Evolutionary conservation across 2,797 vertebrate genomes (phyloP).

Genomic region (Diceros bicornis): DNA sequence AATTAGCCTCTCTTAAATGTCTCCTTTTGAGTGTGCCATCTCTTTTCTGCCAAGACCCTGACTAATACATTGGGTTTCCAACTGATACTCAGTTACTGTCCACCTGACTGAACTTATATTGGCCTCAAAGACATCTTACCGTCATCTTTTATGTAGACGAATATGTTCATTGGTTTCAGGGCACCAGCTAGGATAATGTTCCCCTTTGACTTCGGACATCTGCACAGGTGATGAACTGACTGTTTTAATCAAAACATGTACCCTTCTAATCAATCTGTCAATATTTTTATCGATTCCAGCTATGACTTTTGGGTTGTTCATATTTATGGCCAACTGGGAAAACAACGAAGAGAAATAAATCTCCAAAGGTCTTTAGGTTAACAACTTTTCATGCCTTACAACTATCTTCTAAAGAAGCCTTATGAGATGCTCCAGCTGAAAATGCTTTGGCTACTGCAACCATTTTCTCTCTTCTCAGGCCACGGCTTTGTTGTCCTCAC

Average conservation of each 20-base stretch:
- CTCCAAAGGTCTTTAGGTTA: neutral
- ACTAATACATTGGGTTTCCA: neutral
- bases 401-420: conserved; percentile 19
- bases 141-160: neutral
- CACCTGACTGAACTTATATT: neutral
- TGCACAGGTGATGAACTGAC: neutral
- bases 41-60: neutral
- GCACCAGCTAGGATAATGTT: neutral
- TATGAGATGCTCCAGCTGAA: neutral
- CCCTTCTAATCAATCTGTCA: neutral
- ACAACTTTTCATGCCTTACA: neutral
- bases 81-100: neutral
- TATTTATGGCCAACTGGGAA: neutral
- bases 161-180: neutral
- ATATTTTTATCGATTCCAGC: neutral
- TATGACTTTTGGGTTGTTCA: neutral
- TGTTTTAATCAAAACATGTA: neutral
- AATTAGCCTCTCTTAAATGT: neutral
- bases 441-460: neutral
- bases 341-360: neutral
- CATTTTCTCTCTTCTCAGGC: neutral
- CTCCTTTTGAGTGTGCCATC: neutral
- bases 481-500: neutral
- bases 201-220: neutral
- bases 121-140: neutral